Conservation (phyloP, 2,113 vertebrate species). For the Tetraodon nigroviridis region DNA sequence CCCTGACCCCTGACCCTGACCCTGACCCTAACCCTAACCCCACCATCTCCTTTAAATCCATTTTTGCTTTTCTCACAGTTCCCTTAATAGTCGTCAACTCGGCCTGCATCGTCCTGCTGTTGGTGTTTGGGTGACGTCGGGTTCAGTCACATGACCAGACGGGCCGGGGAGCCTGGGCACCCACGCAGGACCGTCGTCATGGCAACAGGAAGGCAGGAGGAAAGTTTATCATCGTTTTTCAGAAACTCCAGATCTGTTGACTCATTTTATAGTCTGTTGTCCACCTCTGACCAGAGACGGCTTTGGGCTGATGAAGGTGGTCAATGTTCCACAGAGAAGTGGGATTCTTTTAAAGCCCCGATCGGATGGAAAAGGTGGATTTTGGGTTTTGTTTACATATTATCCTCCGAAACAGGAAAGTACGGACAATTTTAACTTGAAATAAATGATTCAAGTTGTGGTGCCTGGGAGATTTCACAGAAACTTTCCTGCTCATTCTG, state of each 20-base stretch:
- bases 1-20: no score
- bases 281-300: neutral
- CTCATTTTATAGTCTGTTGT: no score
- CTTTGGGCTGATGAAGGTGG: no score
- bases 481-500: no score
- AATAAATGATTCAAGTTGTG: neutral
- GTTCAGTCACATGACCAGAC: neutral
- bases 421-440: neutral
- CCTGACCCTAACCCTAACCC: no score
- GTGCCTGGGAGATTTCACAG: neutral
- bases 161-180: slow-evolving; percentile 13
- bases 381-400: no score
- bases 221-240: neutral
- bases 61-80: slow-evolving; percentile 72
- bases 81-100: slow-evolving; percentile 91
- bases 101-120: slow-evolving; percentile 82
- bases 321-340: no score
- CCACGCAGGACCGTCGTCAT: neutral
- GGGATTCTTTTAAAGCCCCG: no score
- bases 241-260: neutral
- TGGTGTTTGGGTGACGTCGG: slow-evolving; percentile 85
- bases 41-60: neutral
- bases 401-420: no score
- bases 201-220: neutral
- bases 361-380: no score